Evolutionary conservation across 1,140 invertebrate genomes (phyloP), one percentile per base, ranked within the genome.

Genomic region (Protaetia brevitarsis): DNA sequence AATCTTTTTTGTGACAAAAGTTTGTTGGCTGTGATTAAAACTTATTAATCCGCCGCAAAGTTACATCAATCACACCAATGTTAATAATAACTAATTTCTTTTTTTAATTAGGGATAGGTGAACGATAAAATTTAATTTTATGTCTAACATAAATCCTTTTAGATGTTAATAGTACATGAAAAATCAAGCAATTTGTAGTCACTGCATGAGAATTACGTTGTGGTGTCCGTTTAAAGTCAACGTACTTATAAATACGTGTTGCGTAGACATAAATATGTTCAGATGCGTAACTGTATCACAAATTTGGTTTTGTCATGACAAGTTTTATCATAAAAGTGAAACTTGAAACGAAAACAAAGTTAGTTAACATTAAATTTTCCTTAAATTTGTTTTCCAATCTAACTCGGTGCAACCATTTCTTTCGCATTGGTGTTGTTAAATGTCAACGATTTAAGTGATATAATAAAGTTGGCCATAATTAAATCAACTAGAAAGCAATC

Each of bases 111-210:
- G 41, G 8, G 41, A 45, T 45, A 45, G 41, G 41, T 45, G 41
- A 45, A 45, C 19, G 41, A 45, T 45, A 16, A 45, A 45, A 45
- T 45, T 45, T 45, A 45, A 45, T 45, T 45, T 45, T 45, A 45
- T 45, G 41, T 45, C 41, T 45, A 45, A 45, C 41, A 45, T 45
- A 45, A 45, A 45, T 45, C 41, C 41, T 45, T 45, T 45, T 45
- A 45, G 23, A 45, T 45, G 16, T 45, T 19, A 45, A 13, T 45
- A 21, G 41, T 45, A 45, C 41, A 45, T 45, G 41, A 45, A 45
- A 45, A 45, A 45, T 45, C 41, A 45, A 21, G 41, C 23, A 45
- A 45, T 45, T 45, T 45, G 41, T 45, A 45, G 41, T 45, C 41
- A 13, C 13, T 45, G 16, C 41, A 45, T 45, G 41, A 21, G 41